A percentile compares a stretch with the other conserved stretches of the same genome.
Evolutionary conservation across 1,140 invertebrate genomes (phyloP).

Genomic region (Penaeus indicus): DNA sequence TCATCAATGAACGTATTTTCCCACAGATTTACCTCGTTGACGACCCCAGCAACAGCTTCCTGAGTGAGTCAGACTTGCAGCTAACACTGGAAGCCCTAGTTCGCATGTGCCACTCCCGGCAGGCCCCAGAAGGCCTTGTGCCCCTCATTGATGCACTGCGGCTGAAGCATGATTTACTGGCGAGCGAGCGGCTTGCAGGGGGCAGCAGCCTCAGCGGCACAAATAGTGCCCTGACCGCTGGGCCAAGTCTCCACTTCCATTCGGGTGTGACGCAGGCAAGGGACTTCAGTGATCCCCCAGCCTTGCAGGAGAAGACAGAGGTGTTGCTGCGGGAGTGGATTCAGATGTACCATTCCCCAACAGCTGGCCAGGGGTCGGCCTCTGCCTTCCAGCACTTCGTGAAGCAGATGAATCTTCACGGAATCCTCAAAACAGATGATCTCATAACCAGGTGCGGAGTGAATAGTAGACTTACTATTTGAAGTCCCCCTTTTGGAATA

Average conservation of each 20-base stretch:
- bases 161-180: slow-evolving; percentile 64
- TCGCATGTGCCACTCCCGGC: slow-evolving; percentile 59
- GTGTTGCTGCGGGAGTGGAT: slow-evolving; percentile 96
- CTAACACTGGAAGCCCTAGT: slow-evolving; percentile 77
- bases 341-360: slow-evolving; percentile 85
- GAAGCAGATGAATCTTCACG: slow-evolving; percentile 95
- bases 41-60: slow-evolving; percentile 79
- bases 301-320: slow-evolving; percentile 95
- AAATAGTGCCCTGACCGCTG: slow-evolving; percentile 46
- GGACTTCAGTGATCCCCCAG: slow-evolving; percentile 94
- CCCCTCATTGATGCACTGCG: slow-evolving; percentile 66
- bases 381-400: slow-evolving; percentile 96
- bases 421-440: slow-evolving; percentile 97
- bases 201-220: slow-evolving; percentile 49
- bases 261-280: slow-evolving; percentile 88
- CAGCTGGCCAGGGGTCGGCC: slow-evolving; percentile 85
- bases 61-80: slow-evolving; percentile 84
- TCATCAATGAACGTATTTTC: neutral
- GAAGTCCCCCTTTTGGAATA: no score
- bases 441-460: slow-evolving; percentile 82
- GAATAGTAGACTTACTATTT: no score
- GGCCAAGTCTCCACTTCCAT: slow-evolving; percentile 89
- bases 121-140: slow-evolving; percentile 66
- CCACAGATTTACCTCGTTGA: slow-evolving; percentile 83
- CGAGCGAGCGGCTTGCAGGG: slow-evolving; percentile 47